Base-by-base conservation (phyloP, 2,113 vertebrate species). In the Candoia aspera region DNA sequence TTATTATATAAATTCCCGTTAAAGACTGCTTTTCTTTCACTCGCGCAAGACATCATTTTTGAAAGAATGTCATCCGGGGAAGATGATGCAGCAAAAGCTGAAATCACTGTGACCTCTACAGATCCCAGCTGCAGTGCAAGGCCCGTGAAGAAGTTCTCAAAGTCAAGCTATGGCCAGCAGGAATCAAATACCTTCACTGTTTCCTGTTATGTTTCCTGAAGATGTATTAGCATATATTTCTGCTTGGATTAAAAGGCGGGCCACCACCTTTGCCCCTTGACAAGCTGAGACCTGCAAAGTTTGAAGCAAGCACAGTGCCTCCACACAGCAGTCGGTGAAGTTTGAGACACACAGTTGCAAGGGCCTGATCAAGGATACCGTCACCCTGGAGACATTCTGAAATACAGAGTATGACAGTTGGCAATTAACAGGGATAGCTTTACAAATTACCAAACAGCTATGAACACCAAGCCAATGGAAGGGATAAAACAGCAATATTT, bases 271-370 rank as follows among this genome's bases (percentile, higher is more conserved):
- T 0, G 95, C 92, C 0, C 91, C 95, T 60, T 3, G 95, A 94
- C 98, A 98, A 0, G 98, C 99, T 0, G 97, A 97, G 73, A 99
- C 95, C 93, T 97, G 98, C 62, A 99, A 97, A 0, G 97, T 96
- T 83, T 99, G 98, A 73, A 98, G 37, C 26, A 98, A 8, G 4
- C 99, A 99, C 1, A 98, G 97, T 0, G 95, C 92, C 29, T 96
- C 94, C 4, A 91, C 19, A 92, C 98, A 98, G 96, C 98, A 98
- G 91, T 97, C 96, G 0, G 97, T 97, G 92, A 94, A 94, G 0
- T 97, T 96, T 0, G 91, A 55, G 83, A 93, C 60, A 94, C 99
- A 99, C 83, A 98, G 46, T 24, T 95, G 96, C 60, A 98, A 96
- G 26, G 23, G 95, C 88, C 91, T 97, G 86, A 94, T 95, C 94